A percentile compares a stretch with the other conserved stretches of the same genome.
Evolutionary conservation across 2,888 invertebrate species (phyloP).

Genomic region (Spodoptera exigua): DNA sequence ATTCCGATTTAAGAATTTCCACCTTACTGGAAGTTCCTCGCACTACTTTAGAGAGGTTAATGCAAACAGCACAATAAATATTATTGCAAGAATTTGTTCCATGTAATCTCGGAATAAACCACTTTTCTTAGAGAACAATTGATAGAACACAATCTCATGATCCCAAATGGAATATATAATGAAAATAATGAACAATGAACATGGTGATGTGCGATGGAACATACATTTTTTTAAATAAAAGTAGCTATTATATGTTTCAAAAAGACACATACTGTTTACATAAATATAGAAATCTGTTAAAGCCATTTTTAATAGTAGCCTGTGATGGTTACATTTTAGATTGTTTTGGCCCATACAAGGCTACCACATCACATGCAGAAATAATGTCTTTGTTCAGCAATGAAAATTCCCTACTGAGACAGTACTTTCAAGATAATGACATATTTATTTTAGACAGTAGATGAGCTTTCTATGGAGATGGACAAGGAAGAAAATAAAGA

Average conservation of each 20-base stretch:
- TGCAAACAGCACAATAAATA: no score
- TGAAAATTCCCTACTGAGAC: no score
- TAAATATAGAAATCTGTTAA: no score
- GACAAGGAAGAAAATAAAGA: no score
- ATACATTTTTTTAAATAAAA: slow-evolving; percentile 22
- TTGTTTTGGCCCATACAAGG: slow-evolving; percentile 22
- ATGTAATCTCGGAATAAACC: slow-evolving; percentile 7
- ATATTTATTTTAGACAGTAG: slow-evolving; percentile 8
- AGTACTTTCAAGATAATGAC: slow-evolving; percentile 9
- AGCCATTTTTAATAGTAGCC: slow-evolving; percentile 4
- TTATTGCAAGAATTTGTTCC: no score
- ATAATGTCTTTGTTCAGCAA: no score
- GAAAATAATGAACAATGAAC: slow-evolving; percentile 9
- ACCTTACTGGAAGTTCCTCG: slow-evolving; percentile 18
- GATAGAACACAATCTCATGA: slow-evolving; percentile 14
- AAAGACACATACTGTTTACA: no score
- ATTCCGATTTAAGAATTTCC: slow-evolving; percentile 17
- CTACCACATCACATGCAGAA: no score
- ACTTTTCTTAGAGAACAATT: slow-evolving; percentile 6
- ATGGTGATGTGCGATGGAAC: slow-evolving; percentile 16
- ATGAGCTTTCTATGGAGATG: no score
- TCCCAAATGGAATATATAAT: slow-evolving; percentile 21
- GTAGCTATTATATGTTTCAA: slow-evolving; percentile 8
- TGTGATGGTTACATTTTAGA: slow-evolving; percentile 22
- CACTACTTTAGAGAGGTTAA: no score